phyloP scores from a whole-genome alignment of 2,888 invertebrate genomes.

The Agelastica alni region DNA sequence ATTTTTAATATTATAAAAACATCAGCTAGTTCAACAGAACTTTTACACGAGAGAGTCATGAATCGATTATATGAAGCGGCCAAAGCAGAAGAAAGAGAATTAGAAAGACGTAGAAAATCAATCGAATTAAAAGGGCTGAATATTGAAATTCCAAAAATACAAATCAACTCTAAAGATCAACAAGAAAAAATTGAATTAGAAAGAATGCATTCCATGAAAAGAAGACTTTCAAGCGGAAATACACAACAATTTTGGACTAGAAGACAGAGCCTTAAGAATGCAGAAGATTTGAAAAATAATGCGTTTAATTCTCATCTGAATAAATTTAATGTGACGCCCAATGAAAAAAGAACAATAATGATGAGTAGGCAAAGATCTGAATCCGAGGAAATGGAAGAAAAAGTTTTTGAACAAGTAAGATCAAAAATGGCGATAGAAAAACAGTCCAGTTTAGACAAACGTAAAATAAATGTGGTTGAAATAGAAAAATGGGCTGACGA shows the following conservation, averaged over 20 bases:
- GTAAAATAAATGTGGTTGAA: slow-evolving; percentile 48
- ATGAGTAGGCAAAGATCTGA: slow-evolving; percentile 47
- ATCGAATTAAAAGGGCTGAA: slow-evolving; percentile 25
- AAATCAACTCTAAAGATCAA: slow-evolving; percentile 60
- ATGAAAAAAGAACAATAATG: slow-evolving; percentile 44
- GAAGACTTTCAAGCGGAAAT: slow-evolving; percentile 58
- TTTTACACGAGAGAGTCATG: slow-evolving; percentile 82
- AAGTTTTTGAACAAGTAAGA: slow-evolving; percentile 48
- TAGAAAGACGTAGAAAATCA: slow-evolving; percentile 41
- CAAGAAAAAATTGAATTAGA: slow-evolving; percentile 58
- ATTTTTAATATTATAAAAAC: slow-evolving; percentile 64
- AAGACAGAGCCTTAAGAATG: slow-evolving; percentile 49
- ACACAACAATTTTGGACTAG: slow-evolving; percentile 42
- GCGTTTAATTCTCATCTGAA: slow-evolving; percentile 43
- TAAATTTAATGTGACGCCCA: slow-evolving; percentile 38
- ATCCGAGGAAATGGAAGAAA: slow-evolving; percentile 53
- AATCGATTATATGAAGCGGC: slow-evolving; percentile 79
- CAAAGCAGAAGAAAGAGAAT: slow-evolving; percentile 72
- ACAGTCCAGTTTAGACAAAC: slow-evolving; percentile 44
- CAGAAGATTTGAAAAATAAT: slow-evolving; percentile 44
- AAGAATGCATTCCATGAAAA: slow-evolving; percentile 56
- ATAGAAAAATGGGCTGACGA: slow-evolving; percentile 58
- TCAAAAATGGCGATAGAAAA: slow-evolving; percentile 45
- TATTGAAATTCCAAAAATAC: slow-evolving; percentile 54
- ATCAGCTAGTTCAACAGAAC: slow-evolving; percentile 81